Base-by-base conservation (phyloP, 2,888 invertebrate species). In the Portevinia maculata region DNA sequence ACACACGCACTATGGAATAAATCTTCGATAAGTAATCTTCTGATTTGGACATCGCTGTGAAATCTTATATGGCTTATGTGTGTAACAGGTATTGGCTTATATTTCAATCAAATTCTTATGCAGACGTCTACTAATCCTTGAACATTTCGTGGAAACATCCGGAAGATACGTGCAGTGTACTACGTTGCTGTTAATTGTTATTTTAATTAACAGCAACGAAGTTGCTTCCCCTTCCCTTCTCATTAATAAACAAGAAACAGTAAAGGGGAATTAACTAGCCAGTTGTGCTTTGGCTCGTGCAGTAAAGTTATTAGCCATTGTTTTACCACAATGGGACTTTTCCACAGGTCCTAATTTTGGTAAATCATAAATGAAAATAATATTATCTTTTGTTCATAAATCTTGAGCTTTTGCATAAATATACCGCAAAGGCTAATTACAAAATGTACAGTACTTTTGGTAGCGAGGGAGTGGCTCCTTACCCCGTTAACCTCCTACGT, bases 271-370 rank as follows among this genome's bases (percentile, higher is more conserved):
- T 28, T 41, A 15, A 15, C 3, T 41, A 13, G 28, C 2, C 17
- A 19, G 8, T 44, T 17, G 19, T 44, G 13, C 28, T 48, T 8
- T 13, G 0, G 13, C 13, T 13, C 7, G 0, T 13, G 24, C 28
- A 48, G n/a, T 48, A 24, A 28, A 48, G 48, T 21, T 17, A 24
- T 48, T 28, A 48, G 24, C 13, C 48, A 28, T 24, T 48, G 48
- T 44, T 44, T 44, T 17, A 19, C 34, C 9, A 34, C 9, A 34
- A 34, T 11, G 11, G 9, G 9, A 19, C 5, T 19, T 21, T 17
- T 44, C 19, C 21, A 0, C 44, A 44, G 15, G 19, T 17, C 11
- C 11, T 44, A 21, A 11, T 21, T 19, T 17, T 1, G 19, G 19
- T 11, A 44, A 11, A 9, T 19, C 17, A 19, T 19, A 44, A 39